Evolutionary conservation across 2,888 invertebrate species (phyloP).

Genomic region (Eustalomyia histrio): DNA sequence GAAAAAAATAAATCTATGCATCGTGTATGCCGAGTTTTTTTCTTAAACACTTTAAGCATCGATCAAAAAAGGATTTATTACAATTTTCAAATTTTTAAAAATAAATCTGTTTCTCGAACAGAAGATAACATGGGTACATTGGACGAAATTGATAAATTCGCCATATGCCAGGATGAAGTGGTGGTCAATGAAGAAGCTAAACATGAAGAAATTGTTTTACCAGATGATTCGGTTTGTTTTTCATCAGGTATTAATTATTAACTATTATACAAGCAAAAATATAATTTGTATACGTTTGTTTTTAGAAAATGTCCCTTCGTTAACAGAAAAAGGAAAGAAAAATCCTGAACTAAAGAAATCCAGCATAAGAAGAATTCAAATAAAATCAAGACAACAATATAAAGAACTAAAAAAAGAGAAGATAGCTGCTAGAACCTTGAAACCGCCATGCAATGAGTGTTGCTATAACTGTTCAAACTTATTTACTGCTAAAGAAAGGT

Average conservation of each 20-base stretch:
- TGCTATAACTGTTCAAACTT: background rate
- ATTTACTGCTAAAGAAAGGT: background rate
- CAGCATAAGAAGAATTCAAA: background rate
- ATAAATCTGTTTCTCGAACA: background rate
- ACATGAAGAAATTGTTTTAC: too few relatives aligned
- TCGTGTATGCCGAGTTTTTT: background rate
- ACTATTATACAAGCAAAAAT: too few relatives aligned
- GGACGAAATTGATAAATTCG: too few relatives aligned
- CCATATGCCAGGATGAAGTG: too few relatives aligned
- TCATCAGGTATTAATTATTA: too few relatives aligned
- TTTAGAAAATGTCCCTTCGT: background rate
- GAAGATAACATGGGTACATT: too few relatives aligned
- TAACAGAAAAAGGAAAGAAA: background rate
- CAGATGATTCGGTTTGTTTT: too few relatives aligned
- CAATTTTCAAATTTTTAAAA: background rate
- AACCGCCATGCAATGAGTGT: background rate
- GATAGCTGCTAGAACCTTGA: background rate
- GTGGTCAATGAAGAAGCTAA: too few relatives aligned
- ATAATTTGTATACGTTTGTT: background rate
- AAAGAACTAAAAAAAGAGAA: background rate
- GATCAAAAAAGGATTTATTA: slow-evolving; percentile 7
- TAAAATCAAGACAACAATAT: background rate
- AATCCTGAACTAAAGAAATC: background rate
- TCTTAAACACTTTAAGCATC: background rate
- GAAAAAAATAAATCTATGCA: background rate